A percentile compares a stretch with the other conserved stretches of the same genome.
Evolutionary conservation across 2,797 vertebrate genomes (phyloP).

Genomic region (Eulemur mongoz): DNA sequence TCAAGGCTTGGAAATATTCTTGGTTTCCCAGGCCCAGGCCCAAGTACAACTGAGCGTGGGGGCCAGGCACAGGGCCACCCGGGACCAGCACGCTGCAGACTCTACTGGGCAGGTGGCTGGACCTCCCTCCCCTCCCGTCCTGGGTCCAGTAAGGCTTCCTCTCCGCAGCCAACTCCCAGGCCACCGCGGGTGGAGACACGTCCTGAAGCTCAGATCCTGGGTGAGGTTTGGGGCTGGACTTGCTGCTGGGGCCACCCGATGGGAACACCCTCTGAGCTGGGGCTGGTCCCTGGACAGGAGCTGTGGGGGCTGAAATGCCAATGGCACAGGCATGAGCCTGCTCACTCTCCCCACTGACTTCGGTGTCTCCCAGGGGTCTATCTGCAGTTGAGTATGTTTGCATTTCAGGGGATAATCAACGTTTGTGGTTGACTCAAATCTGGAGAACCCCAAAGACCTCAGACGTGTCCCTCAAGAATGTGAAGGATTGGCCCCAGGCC

Average conservation of each 20-base stretch:
- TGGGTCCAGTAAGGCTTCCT: not conserved
- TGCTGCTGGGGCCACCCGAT: fast-evolving
- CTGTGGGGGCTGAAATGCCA: too few relatives aligned
- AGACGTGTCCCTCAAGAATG: not conserved
- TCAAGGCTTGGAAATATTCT: not conserved
- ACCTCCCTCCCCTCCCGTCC: too few relatives aligned
- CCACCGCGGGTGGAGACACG: fast-evolving
- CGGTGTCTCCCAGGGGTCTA: not conserved
- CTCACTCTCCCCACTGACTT: not conserved
- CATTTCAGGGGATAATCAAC: not conserved
- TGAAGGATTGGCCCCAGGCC: not conserved
- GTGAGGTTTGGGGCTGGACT: not conserved
- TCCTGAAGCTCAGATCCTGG: not conserved
- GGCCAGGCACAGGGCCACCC: not conserved
- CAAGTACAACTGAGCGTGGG: not conserved
- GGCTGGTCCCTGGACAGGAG: not conserved
- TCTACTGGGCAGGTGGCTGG: not conserved
- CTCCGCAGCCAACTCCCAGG: fast-evolving
- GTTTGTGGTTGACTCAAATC: not conserved
- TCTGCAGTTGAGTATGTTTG: not conserved
- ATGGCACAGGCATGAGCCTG: too few relatives aligned
- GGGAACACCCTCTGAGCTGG: fast-evolving
- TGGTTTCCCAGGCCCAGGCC: not conserved
- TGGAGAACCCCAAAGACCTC: not conserved
- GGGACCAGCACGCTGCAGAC: not conserved